Evolutionary conservation across 2,113 vertebrate genomes (phyloP).

Genomic region (Sturnus vulgaris): DNA sequence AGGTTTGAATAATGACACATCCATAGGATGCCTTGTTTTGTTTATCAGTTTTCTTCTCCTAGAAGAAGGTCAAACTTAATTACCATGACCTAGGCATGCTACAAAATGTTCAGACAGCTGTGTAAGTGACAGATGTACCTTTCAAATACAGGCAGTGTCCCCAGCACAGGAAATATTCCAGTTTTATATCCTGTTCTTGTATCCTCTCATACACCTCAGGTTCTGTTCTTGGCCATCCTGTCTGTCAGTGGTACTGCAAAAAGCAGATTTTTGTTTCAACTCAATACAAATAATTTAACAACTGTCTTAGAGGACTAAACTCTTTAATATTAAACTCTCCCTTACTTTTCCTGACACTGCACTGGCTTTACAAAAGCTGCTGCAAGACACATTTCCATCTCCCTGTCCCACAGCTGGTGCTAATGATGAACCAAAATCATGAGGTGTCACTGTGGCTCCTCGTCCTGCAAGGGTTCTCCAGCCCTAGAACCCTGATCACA

Average conservation of each 20-base stretch:
- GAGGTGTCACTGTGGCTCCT: not conserved
- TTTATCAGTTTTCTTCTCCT: not conserved
- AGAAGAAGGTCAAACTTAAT: not conserved
- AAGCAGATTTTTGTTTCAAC: not conserved
- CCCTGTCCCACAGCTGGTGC: not conserved
- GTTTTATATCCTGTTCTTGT: not conserved
- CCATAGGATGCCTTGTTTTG: fast-evolving
- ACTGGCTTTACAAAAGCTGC: not conserved
- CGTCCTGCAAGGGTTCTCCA: not conserved
- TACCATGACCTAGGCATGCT: not conserved
- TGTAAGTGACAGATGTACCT: not conserved
- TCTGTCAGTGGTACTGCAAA: not conserved
- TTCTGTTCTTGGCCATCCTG: not conserved
- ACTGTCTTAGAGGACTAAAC: not conserved
- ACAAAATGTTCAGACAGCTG: not conserved
- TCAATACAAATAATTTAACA: not conserved
- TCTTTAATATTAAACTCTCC: not conserved
- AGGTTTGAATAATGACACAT: not conserved
- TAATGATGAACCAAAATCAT: not conserved
- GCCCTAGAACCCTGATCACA: not conserved
- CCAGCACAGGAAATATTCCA: not conserved
- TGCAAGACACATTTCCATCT: not conserved
- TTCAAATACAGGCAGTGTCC: not conserved
- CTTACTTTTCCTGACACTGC: not conserved
- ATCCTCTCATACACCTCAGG: too few species aligned